phyloP scores from a whole-genome alignment of 2,797 vertebrate species.

The Propithecus perrieri region DNA sequence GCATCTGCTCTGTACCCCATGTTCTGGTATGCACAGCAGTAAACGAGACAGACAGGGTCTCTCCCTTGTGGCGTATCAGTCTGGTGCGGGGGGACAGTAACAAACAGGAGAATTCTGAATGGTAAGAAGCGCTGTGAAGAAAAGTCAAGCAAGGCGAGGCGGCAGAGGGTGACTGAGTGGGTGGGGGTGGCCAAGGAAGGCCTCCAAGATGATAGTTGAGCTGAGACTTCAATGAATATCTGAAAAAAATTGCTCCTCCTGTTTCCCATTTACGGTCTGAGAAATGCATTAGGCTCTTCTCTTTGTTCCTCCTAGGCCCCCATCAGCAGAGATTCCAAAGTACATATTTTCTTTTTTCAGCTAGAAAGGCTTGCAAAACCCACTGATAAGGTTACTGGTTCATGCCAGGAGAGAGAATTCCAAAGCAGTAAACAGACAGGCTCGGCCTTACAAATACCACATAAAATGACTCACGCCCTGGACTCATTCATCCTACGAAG shows the following conservation, averaged over 20 bases:
- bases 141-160: neutral
- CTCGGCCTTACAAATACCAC: conserved; percentile 45
- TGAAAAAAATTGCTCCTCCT: neutral
- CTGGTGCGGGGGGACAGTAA: neutral
- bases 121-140: neutral
- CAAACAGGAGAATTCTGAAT: neutral
- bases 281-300: neutral
- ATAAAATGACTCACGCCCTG: conserved; percentile 66
- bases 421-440: conserved; percentile 54
- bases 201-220: neutral
- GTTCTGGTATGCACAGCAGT: neutral
- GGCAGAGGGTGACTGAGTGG: neutral
- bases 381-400: conserved; percentile 17
- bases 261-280: neutral
- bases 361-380: conserved; percentile 21
- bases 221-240: neutral
- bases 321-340: neutral
- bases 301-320: neutral
- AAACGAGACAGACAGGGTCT: neutral
- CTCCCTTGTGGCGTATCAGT: neutral
- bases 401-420: neutral
- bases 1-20: neutral
- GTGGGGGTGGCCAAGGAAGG: neutral
- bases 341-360: neutral
- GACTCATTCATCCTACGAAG: conserved; percentile 52